phyloP scores from a whole-genome alignment of 2,888 invertebrate genomes.

The Congeria kusceri region DNA sequence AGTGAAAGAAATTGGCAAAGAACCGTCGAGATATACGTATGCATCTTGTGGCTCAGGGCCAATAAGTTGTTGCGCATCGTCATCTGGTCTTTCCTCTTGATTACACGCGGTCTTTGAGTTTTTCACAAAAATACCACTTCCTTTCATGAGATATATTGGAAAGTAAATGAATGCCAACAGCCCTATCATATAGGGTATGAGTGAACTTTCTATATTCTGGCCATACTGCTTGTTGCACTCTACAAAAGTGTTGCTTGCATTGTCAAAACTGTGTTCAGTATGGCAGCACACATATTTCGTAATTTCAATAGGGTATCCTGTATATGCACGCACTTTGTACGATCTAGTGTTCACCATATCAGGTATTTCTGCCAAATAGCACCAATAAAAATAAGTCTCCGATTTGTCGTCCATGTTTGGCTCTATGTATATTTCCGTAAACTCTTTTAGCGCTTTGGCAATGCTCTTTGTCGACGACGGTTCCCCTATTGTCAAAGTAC shows the following conservation, averaged over 20 bases:
- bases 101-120: neutral
- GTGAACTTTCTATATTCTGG: conserved; percentile 31
- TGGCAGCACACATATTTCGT: conserved; percentile 49
- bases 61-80: neutral
- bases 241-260: conserved; percentile 15
- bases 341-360: conserved; percentile 26
- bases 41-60: neutral
- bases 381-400: conserved; percentile 40
- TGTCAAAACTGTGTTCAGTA: conserved; percentile 8
- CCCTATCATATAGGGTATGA: conserved; percentile 40
- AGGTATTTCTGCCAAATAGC: conserved; percentile 35
- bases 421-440: conserved; percentile 32
- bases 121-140: neutral
- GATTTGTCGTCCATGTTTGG: neutral
- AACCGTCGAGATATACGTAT: conserved; percentile 38
- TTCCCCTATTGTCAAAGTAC: conserved; percentile 33
- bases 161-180: conserved; percentile 43
- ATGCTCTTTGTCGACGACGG: conserved; percentile 10
- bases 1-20: conserved; percentile 34
- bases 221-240: conserved; percentile 17
- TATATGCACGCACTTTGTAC: conserved; percentile 36
- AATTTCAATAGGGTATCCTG: conserved; percentile 41
- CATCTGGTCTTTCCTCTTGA: neutral
- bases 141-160: conserved; percentile 32
- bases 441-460: conserved; percentile 28